Conservation (phyloP, 1,140 invertebrate genomes). For the Druon quercuslanigerum region DNA sequence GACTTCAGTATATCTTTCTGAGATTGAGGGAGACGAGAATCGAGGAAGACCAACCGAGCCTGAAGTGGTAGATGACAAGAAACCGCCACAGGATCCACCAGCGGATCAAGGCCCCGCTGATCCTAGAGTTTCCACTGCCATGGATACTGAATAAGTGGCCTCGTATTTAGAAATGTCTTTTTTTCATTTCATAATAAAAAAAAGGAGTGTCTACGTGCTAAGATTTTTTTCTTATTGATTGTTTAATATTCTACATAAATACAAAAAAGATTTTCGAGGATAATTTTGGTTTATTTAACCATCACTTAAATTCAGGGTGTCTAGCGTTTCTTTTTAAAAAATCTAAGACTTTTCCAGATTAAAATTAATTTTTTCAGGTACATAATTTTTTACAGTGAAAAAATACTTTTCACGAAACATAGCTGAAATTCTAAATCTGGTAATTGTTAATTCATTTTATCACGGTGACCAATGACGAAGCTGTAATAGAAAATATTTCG, state of each 20-base stretch:
- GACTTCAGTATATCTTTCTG: conserved; percentile 81
- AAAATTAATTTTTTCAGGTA: too few relatives aligned
- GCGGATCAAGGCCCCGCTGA: conserved; percentile 71
- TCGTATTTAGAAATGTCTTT: conserved; percentile 50
- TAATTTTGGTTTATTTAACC: background rate
- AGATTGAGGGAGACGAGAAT: conserved; percentile 85
- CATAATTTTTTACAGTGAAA: too few relatives aligned
- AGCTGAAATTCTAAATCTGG: too few relatives aligned
- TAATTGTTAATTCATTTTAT: too few relatives aligned
- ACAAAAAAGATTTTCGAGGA: background rate
- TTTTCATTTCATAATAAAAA: conserved; percentile 55
- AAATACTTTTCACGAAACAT: too few relatives aligned
- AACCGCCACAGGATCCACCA: conserved; percentile 70
- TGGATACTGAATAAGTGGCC: conserved; percentile 77
- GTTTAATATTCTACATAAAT: background rate
- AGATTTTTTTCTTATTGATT: background rate
- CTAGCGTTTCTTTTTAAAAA: too few relatives aligned
- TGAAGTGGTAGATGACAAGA: conserved; percentile 62
- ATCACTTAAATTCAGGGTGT: too few relatives aligned
- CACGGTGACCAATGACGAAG: too few relatives aligned
- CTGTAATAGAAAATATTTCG: too few relatives aligned
- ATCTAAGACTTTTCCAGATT: too few relatives aligned
- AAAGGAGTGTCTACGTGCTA: conserved; percentile 37
- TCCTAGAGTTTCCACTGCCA: conserved; percentile 75
- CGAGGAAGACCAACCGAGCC: conserved; percentile 77